phyloP scores from a whole-genome alignment of 1,140 invertebrate species.

The Aricia agestis region DNA sequence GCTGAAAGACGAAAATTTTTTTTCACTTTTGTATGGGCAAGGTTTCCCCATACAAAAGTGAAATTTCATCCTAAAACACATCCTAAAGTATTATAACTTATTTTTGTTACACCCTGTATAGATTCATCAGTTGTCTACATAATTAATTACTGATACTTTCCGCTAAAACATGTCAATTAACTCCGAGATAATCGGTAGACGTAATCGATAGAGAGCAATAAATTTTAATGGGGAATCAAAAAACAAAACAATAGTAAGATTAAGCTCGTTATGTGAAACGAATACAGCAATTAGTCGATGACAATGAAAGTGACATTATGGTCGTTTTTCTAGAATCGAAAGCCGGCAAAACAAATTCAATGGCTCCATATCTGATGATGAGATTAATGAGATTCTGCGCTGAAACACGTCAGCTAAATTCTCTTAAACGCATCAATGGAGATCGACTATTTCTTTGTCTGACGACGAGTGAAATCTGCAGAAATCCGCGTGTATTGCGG shows the following conservation, averaged over 20 bases:
- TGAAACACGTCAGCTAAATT: conserved; percentile 46
- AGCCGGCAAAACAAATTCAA: conserved; percentile 55
- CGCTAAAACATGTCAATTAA: neutral
- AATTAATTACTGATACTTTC: neutral
- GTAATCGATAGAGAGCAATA: neutral
- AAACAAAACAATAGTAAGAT: conserved; percentile 14
- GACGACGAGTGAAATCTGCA: conserved; percentile 34
- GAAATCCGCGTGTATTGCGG: conserved; percentile 35
- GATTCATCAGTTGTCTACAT: neutral
- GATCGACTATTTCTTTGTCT: conserved; percentile 47
- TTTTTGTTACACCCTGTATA: no score
- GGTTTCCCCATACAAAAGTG: no score
- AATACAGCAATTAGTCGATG: conserved; percentile 28
- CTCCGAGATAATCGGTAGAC: neutral
- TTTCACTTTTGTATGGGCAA: no score
- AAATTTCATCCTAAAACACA: no score
- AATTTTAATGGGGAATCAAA: neutral
- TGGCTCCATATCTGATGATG: conserved; percentile 42
- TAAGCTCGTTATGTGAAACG: conserved; percentile 47
- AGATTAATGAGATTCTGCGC: conserved; percentile 43
- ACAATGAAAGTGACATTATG: conserved; percentile 46
- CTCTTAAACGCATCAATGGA: conserved; percentile 60
- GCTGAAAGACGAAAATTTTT: no score
- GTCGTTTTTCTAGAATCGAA: conserved; percentile 52
- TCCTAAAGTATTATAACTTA: no score